A percentile compares a stretch with the other conserved stretches of the same genome.
Conservation (phyloP, 2,113 vertebrate species). For the Bufo bufo region DNA sequence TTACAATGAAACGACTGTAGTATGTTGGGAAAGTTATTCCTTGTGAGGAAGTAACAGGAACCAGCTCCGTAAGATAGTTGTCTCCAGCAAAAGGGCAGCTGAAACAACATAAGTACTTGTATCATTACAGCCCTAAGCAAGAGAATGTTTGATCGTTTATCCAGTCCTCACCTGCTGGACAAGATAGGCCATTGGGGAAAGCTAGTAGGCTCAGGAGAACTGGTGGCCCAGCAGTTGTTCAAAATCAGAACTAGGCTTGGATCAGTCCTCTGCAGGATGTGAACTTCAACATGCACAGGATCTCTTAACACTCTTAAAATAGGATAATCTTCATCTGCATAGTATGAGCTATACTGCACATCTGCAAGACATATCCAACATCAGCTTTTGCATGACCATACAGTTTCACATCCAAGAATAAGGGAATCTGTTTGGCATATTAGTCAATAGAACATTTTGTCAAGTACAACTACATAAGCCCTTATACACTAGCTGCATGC, state of each 20-base stretch:
- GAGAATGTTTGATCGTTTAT: neutral
- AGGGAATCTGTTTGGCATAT: too few species aligned
- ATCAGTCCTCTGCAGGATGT: slow-evolving; percentile 75
- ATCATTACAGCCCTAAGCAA: fast-evolving
- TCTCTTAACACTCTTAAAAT: slow-evolving; percentile 72
- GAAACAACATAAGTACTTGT: fast-evolving
- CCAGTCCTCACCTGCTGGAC: slow-evolving; percentile 70
- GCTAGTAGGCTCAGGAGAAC: slow-evolving; percentile 50
- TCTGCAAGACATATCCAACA: slow-evolving; percentile 57
- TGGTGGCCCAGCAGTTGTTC: slow-evolving; percentile 79
- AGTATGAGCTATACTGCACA: slow-evolving; percentile 65
- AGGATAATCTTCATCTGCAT: slow-evolving; percentile 63
- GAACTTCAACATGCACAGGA: slow-evolving; percentile 78
- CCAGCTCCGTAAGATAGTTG: too few species aligned
- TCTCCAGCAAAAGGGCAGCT: slow-evolving; percentile 53
- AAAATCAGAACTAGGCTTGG: slow-evolving; percentile 76
- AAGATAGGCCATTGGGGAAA: slow-evolving; percentile 79
- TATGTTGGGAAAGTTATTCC: too few species aligned
- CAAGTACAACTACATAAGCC: too few species aligned
- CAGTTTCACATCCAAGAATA: too few species aligned
- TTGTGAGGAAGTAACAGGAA: too few species aligned
- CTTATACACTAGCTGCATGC: too few species aligned
- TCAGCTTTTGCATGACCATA: too few species aligned
- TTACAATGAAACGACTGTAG: too few species aligned
- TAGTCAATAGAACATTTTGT: too few species aligned